These are phyloP conservation scores for Triplophysa siluroides DNA, from an alignment of 2,113 vertebrate genomes.

Conservation along the genomic window DNA sequence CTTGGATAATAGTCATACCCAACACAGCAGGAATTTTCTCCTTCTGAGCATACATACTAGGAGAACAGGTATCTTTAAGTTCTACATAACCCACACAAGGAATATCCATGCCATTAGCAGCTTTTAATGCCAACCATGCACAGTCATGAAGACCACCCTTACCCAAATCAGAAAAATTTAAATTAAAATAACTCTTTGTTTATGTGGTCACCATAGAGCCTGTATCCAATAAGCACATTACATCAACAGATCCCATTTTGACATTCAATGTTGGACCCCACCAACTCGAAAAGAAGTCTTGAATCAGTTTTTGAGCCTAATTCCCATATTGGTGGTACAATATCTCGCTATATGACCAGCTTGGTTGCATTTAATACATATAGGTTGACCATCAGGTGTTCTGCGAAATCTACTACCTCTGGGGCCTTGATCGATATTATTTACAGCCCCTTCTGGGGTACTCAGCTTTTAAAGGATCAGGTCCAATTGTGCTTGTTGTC, in stretches of 20 bases:
- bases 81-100: slow-evolving; percentile 5
- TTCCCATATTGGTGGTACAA: not conserved
- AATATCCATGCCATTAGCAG: slow-evolving; percentile 3
- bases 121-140: not conserved
- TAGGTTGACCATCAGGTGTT: slow-evolving; percentile 4
- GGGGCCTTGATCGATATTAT: not conserved
- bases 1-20: not conserved
- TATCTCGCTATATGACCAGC: not conserved
- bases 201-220: not conserved
- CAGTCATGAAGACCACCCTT: not conserved
- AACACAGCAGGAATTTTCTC: not conserved
- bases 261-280: slow-evolving; percentile 1
- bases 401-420: not conserved
- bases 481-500: not conserved
- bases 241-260: not conserved
- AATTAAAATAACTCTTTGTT: not conserved
- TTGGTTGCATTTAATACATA: slow-evolving; percentile 1
- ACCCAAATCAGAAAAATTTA: not conserved
- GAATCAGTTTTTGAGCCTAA: not conserved
- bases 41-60: too few relatives aligned
- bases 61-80: not conserved
- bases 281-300: not conserved
- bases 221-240: not conserved
- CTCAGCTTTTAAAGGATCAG: not conserved
- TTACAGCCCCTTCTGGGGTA: not conserved